These are phyloP conservation scores for Bombus balteatus DNA, from an alignment of 1,140 invertebrate genomes.

Conservation along the genomic window DNA sequence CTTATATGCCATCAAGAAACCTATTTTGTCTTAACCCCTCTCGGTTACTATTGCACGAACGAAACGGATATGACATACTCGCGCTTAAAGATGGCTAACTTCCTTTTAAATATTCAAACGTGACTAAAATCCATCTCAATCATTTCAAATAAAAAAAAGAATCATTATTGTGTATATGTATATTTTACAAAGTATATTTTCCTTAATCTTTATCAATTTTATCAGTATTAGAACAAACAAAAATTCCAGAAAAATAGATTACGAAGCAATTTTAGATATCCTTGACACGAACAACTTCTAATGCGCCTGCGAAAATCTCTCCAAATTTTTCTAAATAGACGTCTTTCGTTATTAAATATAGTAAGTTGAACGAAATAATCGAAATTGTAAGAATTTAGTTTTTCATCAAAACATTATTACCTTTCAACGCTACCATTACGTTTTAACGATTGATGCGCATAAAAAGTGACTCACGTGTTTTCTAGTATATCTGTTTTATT, in stretches of 20 bases:
- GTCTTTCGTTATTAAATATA: background rate
- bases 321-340: conserved; percentile 17
- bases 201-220: conserved; percentile 49
- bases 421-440: background rate
- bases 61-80: conserved; percentile 77
- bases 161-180: background rate
- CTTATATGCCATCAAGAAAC: conserved; percentile 79
- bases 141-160: background rate
- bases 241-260: too few species aligned
- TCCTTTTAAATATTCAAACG: conserved; percentile 68
- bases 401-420: background rate
- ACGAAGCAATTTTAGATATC: background rate
- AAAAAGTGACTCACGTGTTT: conserved; percentile 13
- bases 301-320: conserved; percentile 28
- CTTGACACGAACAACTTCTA: background rate
- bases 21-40: conserved; percentile 79
- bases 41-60: conserved; percentile 71
- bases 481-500: conserved; percentile 3
- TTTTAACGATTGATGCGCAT: background rate
- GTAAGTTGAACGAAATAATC: background rate
- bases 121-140: conserved; percentile 22
- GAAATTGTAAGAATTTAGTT: conserved; percentile 1
- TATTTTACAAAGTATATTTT: background rate
- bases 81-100: conserved; percentile 75
- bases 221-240: background rate